phyloP scores from a whole-genome alignment of 35 echinoderm and acorn worm genomes.

The Amphiura filiformis region DNA sequence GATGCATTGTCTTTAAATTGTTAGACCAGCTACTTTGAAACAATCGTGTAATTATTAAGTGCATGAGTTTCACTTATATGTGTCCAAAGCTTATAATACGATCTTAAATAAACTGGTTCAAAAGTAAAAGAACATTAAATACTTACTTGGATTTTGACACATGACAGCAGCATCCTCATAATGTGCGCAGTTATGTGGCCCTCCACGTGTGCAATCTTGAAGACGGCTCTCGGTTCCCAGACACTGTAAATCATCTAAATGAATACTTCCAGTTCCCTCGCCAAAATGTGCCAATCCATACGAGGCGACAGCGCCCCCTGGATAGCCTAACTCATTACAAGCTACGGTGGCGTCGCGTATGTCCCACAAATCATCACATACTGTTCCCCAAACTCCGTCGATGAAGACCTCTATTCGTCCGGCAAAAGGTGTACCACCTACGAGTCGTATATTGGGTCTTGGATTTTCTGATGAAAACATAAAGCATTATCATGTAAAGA shows the following conservation, averaged over 20 bases:
- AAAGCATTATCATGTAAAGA: too few relatives aligned
- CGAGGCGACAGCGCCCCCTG: background rate
- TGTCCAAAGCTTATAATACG: too few relatives aligned
- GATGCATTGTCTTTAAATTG: too few relatives aligned
- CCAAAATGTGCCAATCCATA: background rate
- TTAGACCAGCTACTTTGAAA: too few relatives aligned
- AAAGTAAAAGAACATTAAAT: too few relatives aligned
- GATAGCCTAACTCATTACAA: slow-evolving; percentile 19
- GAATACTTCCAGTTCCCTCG: background rate
- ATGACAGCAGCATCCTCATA: slow-evolving; percentile 38
- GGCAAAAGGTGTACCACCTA: background rate
- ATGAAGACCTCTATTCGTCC: slow-evolving; percentile 29
- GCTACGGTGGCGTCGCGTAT: slow-evolving; percentile 13
- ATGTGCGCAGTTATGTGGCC: slow-evolving; percentile 34
- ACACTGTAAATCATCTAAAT: slow-evolving; percentile 11
- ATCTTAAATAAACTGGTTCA: too few relatives aligned
- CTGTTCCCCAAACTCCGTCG: slow-evolving; percentile 24
- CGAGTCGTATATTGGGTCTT: background rate
- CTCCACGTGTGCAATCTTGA: slow-evolving; percentile 13
- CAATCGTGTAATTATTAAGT: too few relatives aligned
- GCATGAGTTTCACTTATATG: too few relatives aligned
- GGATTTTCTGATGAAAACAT: too few relatives aligned
- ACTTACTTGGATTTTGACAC: background rate
- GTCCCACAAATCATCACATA: slow-evolving; percentile 32
- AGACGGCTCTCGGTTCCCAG: slow-evolving; percentile 1